These are phyloP conservation scores for Nematopogon swammerdamellus DNA, from an alignment of 2,888 invertebrate species.

Conservation along the genomic window DNA sequence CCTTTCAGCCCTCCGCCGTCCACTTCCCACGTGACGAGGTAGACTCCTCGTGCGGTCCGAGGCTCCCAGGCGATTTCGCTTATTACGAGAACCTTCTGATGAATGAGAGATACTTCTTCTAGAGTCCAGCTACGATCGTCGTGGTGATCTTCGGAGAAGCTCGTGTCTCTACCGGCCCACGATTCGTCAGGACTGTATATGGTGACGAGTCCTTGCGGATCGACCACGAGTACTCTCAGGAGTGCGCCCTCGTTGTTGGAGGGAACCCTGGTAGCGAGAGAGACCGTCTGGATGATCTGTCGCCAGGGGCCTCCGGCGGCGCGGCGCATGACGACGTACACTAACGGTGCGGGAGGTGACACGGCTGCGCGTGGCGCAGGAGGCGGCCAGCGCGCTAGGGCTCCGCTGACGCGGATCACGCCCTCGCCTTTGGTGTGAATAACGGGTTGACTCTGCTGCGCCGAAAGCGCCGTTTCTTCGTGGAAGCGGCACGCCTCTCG, in stretches of 20 bases:
- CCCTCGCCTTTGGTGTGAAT: slow-evolving; percentile 69
- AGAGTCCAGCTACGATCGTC: slow-evolving; percentile 59
- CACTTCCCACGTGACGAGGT: slow-evolving; percentile 81
- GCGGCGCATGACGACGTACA: slow-evolving; percentile 69
- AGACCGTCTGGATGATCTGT: slow-evolving; percentile 65
- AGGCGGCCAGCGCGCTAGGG: slow-evolving; percentile 63
- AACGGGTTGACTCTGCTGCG: slow-evolving; percentile 65
- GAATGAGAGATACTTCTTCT: slow-evolving; percentile 66
- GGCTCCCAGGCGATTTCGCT: slow-evolving; percentile 74
- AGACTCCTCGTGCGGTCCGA: slow-evolving; percentile 63
- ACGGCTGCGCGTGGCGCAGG: slow-evolving; percentile 53
- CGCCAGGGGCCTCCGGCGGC: slow-evolving; percentile 62
- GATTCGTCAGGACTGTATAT: slow-evolving; percentile 67
- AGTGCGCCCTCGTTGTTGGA: slow-evolving; percentile 62
- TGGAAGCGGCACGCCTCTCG: slow-evolving; percentile 70
- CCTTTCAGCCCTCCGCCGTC: slow-evolving; percentile 79
- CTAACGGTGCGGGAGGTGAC: slow-evolving; percentile 58
- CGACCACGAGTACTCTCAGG: slow-evolving; percentile 66
- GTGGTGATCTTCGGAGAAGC: slow-evolving; percentile 34
- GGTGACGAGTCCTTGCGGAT: slow-evolving; percentile 66
- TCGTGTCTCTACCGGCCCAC: slow-evolving; percentile 53
- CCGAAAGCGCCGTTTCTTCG: slow-evolving; percentile 55
- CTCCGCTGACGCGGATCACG: slow-evolving; percentile 61
- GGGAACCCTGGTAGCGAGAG: slow-evolving; percentile 61
- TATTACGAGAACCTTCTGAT: slow-evolving; percentile 68